Evolutionary conservation across 2,888 invertebrate genomes (phyloP).

Genomic region (Philereme vetulata): DNA sequence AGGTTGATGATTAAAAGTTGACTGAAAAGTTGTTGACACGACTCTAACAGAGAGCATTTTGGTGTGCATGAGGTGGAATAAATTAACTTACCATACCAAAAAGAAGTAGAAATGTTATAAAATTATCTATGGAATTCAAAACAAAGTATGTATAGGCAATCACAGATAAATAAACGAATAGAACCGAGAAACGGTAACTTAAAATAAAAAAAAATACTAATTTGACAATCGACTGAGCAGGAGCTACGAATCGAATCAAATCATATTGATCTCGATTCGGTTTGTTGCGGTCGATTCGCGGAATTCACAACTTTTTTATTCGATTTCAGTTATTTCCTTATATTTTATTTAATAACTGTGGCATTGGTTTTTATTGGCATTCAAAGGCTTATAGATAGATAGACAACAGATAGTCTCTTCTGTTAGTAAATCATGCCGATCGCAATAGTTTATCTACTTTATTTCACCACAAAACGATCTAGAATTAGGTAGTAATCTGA

Average conservation of each 20-base stretch:
- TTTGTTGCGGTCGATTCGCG: constrained; percentile 49
- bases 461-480: constrained; percentile 30
- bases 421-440: not conserved
- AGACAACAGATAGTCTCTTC: not conserved
- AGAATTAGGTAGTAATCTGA: constrained; percentile 36
- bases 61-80: not conserved
- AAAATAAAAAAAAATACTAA: constrained; percentile 50
- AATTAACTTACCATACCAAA: no score
- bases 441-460: not conserved
- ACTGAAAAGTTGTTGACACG: constrained; percentile 17
- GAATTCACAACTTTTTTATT: constrained; percentile 26
- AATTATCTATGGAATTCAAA: no score
- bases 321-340: constrained; percentile 8
- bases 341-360: not conserved
- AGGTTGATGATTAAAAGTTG: constrained; percentile 25
- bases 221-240: constrained; percentile 62
- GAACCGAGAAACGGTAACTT: constrained; percentile 23
- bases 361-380: not conserved
- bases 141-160: not conserved
- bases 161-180: constrained; percentile 16
- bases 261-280: constrained; percentile 46
- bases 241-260: constrained; percentile 53
- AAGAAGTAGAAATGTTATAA: no score
- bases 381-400: not conserved
- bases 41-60: not conserved